Base-by-base conservation (phyloP, 1,140 invertebrate species). In the Monomorium pharaonis region DNA sequence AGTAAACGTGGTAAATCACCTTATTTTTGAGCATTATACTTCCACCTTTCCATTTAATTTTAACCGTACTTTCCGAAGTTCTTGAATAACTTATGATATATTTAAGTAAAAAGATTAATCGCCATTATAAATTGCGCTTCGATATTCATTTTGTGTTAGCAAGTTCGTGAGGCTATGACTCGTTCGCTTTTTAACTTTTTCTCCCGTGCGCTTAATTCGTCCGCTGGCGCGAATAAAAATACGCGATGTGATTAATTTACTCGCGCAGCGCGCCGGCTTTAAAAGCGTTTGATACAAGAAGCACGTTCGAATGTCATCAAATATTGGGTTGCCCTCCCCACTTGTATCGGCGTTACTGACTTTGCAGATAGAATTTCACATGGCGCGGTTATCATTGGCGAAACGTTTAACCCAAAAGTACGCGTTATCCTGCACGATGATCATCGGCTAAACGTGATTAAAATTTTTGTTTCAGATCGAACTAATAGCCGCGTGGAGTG, bases 401-500 rank as follows among this genome's bases (percentile, higher is more conserved):
- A 21, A 51, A 42, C 16, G 44, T 51, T n/a, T 24, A 33, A 44
- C 27, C 51, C 21, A 51, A 65, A 78, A 78, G 42, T 67, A 18
- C 24, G n/a, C 27, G 44, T 51, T 14, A 44, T 47, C 42, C n/a
- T 16, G 47, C 7, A 3, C 67, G 30, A 69, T 67, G 42, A 47
- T 78, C 30, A 67, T 80, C 16, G n/a, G 21, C 27, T 74, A 58
- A 58, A 83, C 27, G 60, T 30, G 33, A 81, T 83, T 83, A 83
- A 60, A 83, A 83, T 74, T 65, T 78, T 74, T 86, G 76, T 89
- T 89, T 0, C 67, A 90, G 88, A 51, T 69, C 18, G 49, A 21
- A n/a, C n/a, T n/a, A n/a, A n/a, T n/a, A 30, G 16, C 24, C 44
- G 49, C 30, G 49, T 42, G 65, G n/a, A 47, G 27, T 65, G 62